Conservation (phyloP, 2,888 invertebrate genomes). For the Hyles lineata region DNA sequence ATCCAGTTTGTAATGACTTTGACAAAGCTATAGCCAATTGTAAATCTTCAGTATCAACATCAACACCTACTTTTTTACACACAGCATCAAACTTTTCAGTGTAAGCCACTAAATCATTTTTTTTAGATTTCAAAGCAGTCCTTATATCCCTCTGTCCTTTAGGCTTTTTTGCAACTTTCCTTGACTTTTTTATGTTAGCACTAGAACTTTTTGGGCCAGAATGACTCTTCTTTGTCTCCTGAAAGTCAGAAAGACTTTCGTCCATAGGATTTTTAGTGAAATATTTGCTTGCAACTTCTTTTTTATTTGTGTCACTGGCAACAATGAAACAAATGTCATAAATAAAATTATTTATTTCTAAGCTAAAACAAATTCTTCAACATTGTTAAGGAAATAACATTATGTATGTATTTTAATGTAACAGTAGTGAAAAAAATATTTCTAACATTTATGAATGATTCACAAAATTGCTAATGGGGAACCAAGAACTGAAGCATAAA, state of each 20-base stretch:
- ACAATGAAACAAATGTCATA: slow-evolving; percentile 61
- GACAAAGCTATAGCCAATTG: slow-evolving; percentile 88
- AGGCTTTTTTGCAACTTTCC: slow-evolving; percentile 54
- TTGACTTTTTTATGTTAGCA: slow-evolving; percentile 47
- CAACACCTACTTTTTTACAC: slow-evolving; percentile 73
- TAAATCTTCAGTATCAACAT: slow-evolving; percentile 87
- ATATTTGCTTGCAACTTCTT: slow-evolving; percentile 69
- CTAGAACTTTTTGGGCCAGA: slow-evolving; percentile 60
- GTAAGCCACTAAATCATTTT: slow-evolving; percentile 70
- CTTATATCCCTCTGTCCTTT: slow-evolving; percentile 75
- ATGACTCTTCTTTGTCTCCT: slow-evolving; percentile 62
- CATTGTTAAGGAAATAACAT: not conserved
- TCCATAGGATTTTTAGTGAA: slow-evolving; percentile 66
- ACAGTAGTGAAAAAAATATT: not conserved
- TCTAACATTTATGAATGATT: no score
- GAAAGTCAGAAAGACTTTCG: slow-evolving; percentile 73
- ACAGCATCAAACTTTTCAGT: slow-evolving; percentile 73
- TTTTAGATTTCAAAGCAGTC: slow-evolving; percentile 63
- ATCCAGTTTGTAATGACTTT: slow-evolving; percentile 74
- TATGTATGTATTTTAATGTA: not conserved
- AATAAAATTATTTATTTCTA: slow-evolving; percentile 29
- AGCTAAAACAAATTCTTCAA: not conserved
- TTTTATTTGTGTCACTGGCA: slow-evolving; percentile 49
- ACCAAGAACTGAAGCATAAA: no score
- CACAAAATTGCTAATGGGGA: no score